Conservation (phyloP, 2,888 invertebrate species). For the Abrostola triplasia region DNA sequence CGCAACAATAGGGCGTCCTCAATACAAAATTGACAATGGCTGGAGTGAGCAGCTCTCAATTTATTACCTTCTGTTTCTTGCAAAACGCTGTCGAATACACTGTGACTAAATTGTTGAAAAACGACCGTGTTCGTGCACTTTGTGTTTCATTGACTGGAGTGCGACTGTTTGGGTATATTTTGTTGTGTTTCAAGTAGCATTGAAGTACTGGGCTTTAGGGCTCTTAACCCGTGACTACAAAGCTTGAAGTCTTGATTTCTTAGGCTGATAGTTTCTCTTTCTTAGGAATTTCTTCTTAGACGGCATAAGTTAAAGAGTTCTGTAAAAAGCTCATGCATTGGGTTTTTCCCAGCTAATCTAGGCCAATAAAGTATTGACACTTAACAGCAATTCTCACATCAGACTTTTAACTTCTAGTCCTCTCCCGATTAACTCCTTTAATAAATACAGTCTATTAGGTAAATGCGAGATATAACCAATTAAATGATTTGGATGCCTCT, state of each 20-base stretch:
- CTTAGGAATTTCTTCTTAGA: too few relatives aligned
- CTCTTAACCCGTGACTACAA: too few relatives aligned
- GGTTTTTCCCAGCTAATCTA: too few relatives aligned
- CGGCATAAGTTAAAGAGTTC: too few relatives aligned
- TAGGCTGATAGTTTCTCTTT: not conserved
- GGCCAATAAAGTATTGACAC: too few relatives aligned
- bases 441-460: too few relatives aligned
- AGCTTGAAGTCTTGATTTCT: not conserved
- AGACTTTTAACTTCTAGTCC: too few relatives aligned
- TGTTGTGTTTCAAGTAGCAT: not conserved
- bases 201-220: not conserved
- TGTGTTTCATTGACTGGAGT: slow-evolving; percentile 5
- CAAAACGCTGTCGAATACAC: slow-evolving; percentile 65
- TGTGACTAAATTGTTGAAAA: slow-evolving; percentile 81
- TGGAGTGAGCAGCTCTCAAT: slow-evolving; percentile 77
- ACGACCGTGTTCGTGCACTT: slow-evolving; percentile 49
- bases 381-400: too few relatives aligned
- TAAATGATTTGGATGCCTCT: too few relatives aligned
- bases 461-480: too few relatives aligned
- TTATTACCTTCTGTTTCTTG: slow-evolving; percentile 85
- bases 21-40: slow-evolving; percentile 86
- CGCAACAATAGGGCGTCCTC: slow-evolving; percentile 83
- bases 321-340: too few relatives aligned
- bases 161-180: not conserved
- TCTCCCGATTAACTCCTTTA: too few relatives aligned